Evolutionary conservation across 2,888 invertebrate species (phyloP).

Genomic region (Lithosia quadra): DNA sequence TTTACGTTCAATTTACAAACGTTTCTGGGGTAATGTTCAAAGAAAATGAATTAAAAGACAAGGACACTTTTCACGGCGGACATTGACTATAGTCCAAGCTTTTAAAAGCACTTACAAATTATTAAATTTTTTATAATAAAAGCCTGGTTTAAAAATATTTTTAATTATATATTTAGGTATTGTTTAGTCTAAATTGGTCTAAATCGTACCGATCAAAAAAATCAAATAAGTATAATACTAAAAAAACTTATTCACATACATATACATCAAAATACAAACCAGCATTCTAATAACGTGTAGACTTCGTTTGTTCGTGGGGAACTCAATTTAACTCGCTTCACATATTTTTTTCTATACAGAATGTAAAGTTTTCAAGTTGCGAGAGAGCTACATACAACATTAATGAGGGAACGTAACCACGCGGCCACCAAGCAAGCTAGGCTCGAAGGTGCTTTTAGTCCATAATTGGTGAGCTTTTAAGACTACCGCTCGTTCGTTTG

Average conservation of each 20-base stretch:
- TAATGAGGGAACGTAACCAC: conserved; percentile 83
- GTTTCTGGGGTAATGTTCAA: no score
- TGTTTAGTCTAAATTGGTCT: no score
- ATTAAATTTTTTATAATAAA: no score
- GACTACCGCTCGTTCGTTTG: conserved; percentile 84
- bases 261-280: not conserved
- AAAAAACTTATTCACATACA: not conserved
- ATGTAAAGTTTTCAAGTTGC: conserved; percentile 71
- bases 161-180: no score
- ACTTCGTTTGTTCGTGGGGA: conserved; percentile 18
- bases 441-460: conserved; percentile 86
- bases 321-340: conserved; percentile 32
- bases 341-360: conserved; percentile 50
- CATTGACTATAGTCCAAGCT: no score
- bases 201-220: no score
- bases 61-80: no score
- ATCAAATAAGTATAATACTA: no score
- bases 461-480: conserved; percentile 87
- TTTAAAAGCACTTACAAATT: no score
- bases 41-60: no score
- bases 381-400: conserved; percentile 83
- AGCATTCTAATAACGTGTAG: not conserved
- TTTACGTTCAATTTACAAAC: no score
- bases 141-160: no score
- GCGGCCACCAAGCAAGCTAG: conserved; percentile 70